Evolutionary conservation across 1,140 invertebrate genomes (phyloP).

Genomic region (Campoletis sonorensis): DNA sequence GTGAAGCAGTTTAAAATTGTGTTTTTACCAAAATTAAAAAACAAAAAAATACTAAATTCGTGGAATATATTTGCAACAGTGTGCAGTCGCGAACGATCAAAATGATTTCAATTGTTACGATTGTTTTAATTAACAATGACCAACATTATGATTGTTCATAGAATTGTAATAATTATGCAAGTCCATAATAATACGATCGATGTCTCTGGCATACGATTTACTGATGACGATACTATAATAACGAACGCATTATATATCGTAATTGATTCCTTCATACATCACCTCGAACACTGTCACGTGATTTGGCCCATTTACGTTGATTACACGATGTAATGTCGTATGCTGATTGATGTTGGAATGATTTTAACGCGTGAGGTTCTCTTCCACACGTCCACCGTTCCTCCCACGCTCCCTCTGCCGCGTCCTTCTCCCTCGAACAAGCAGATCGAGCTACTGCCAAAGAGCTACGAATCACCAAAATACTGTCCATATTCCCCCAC

Average conservation of each 20-base stretch:
- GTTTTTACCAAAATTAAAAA: too few species aligned
- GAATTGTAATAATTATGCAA: not conserved
- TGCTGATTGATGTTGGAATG: constrained; percentile 64
- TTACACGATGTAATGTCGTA: constrained; percentile 63
- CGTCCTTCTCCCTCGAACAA: constrained; percentile 29
- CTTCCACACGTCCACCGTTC: too few species aligned
- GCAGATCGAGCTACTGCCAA: constrained; percentile 11
- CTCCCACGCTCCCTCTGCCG: too few species aligned
- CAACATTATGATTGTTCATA: not conserved
- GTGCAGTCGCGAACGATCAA: too few species aligned
- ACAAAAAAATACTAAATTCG: too few species aligned
- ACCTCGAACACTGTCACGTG: constrained; percentile 58
- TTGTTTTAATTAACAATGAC: too few species aligned
- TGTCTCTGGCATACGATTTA: too few species aligned
- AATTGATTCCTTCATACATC: constrained; percentile 54
- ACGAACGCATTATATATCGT: not conserved
- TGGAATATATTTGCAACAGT: too few species aligned
- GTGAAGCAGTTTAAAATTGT: too few species aligned
- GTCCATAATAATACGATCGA: too few species aligned
- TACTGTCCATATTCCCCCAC: too few species aligned
- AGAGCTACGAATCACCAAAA: constrained; percentile 27
- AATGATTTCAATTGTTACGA: not conserved
- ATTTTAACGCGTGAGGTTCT: constrained; percentile 53
- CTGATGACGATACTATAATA: not conserved
- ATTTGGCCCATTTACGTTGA: constrained; percentile 57